Base-by-base conservation (phyloP, 2,888 invertebrate species). In the Tetramorium bicarinatum region DNA sequence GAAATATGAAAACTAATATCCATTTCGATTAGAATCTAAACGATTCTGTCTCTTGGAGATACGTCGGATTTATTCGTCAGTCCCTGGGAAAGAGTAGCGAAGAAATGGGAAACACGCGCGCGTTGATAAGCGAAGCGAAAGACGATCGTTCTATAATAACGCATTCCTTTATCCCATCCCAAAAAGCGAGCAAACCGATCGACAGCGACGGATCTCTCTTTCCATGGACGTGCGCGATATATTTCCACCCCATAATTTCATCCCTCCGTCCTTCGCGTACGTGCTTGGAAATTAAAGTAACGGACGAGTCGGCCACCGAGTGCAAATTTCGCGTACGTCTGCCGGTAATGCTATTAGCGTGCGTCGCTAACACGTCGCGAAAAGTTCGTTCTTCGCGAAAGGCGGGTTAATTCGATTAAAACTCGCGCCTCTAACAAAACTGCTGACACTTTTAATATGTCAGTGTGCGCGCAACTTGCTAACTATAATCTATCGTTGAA, bases 381-480 rank as follows among this genome's bases (percentile, higher is more conserved):
- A 85, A 85, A 77, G 85, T 82, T 85, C 56, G 34, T 62, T 66
- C 72, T 59, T 80, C 72, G 79, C 79, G 79, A 61, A 80, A 72
- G 71, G 59, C 71, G 79, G 47, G 56, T 76, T 88, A 82, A 88
- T 87, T 87, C 81, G 71, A 81, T 74, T 56, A 76, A 77, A 81
- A 83, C 81, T 83, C 64, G 54, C 61, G 66, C 38, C 61, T 76
- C 59, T 82, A 64, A 87, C 83, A 69, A 80, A 88, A 83, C 72
- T 62, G 44, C 75, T 49, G 59, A 82, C 87, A 81, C 82, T 88
- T 88, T 88, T 87, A 87, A 88, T 85, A 85, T 67, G 77, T 44
- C 66, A 41, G 47, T n/a, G 54, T 15, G 62, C n/a, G 66, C 8
- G 54, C 54, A 47, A 49, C 77, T 67, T 54, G 7, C 44, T 54